Evolutionary conservation across 2,888 invertebrate genomes (phyloP), one percentile per base, ranked within the genome.

Genomic region (Disparrhopalites patrizii): DNA sequence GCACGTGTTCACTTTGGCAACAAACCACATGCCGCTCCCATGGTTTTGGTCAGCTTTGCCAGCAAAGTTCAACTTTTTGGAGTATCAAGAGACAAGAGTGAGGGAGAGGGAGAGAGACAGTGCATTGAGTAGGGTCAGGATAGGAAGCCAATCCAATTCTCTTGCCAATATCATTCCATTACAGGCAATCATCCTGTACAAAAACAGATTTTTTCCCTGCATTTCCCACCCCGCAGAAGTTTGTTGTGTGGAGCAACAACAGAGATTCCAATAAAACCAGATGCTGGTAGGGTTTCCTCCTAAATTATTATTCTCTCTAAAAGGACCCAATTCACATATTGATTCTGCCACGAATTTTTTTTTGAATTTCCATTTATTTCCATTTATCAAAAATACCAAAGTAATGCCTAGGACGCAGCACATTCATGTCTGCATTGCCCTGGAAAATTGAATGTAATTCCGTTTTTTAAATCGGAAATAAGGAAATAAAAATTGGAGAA

Each of bases 111-210:
- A n/a, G n/a, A n/a, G n/a, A n/a, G n/a, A n/a, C n/a, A n/a, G n/a
- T 61, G 57, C 52, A 56, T 68, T 68, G 68, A 13, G 65, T 33
- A 60, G 68, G 68, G 68, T 68, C 68, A 65, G 68, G 68, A 67
- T 56, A 65, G 68, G 68, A 67, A 61, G 33, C 54, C 30, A 57
- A 61, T 68, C 57, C 68, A 68, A 65, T 65, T 67, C 65, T 64
- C 40, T 52, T 65, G 65, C 65, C 65, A 65, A 65, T 65, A 64
- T 50, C 64, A 61, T 61, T 61, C 50, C 61, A 61, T 60, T 50
- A 60, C 31, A 50, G 30, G 31, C 54, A 20, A 54, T 54, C 47
- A 47, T 47, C 8, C 23, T 47, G n/a, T 47, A 47, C 47, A 47
- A 47, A 47, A n/a, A n/a, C n/a, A n/a, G n/a, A 8, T 40, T 18